Evolutionary conservation across 2,888 invertebrate genomes (phyloP), one percentile per base, ranked within the genome.

Genomic region (Drosophila merina): DNA sequence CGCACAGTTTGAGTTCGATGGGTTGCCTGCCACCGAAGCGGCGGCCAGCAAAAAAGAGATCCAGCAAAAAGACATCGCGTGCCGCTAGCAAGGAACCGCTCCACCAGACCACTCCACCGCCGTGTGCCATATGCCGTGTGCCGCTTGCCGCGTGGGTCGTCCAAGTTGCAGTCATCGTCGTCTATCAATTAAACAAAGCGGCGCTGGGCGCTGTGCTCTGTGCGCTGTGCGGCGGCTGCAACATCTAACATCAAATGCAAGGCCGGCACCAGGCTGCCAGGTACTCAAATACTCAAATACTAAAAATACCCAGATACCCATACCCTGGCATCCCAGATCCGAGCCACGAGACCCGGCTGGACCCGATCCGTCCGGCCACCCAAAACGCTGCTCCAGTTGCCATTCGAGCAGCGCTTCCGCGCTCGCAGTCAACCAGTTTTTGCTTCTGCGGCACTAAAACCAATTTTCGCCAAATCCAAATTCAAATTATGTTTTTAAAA

Each of bases 1-100:
- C 87, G 82, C 89, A 88, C 89, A 81, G 87, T 88, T 89, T 87
- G 89, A 87, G 89, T 82, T 88, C 89, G 87, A 89, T 89, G 88
- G 85, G 89, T 77, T 86, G 88, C 85, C 73, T 88, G 90, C 89
- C 88, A 88, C 89, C 86, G 89, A 72, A 63, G 42, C 74, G 80
- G 80, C 76, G 66, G 77, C 44, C 63, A 57, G 54, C 69, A 62
- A 30, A 48, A 56, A 33, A 54, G 59, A 59, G 66, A 70, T 68
- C 66, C 72, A 54, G 72, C 68, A 14, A 20, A 42, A 42, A 10
- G 44, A 25, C 75, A 80, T 84, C 86, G 84, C 83, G 84, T 86
- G 83, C 80, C 83, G 74, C 74, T 26, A 47, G 62, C 36, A 38
- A 63, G 74, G 72, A 44, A 31, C 30, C 67, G 26, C 47, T 56